Percentiles rank a stretch among this genome's conserved stretches.
These are phyloP conservation scores for Cyprinodon tularosa DNA, from an alignment of 2,113 vertebrate species.

Conservation along the genomic window DNA sequence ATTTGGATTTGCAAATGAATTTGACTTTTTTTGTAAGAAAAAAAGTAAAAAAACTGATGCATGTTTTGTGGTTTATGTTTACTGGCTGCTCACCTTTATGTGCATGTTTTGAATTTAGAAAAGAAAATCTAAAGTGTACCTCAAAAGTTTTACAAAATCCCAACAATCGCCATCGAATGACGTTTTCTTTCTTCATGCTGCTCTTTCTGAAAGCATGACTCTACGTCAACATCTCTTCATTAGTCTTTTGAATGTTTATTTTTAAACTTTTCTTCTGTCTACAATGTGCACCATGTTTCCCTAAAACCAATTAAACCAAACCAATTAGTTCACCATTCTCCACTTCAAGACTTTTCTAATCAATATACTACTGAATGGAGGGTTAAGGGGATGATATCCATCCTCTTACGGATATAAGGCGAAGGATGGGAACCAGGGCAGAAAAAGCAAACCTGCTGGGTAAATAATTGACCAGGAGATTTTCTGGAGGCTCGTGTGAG, in stretches of 20 bases:
- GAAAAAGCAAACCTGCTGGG: conserved; percentile 20
- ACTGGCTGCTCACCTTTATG: background rate
- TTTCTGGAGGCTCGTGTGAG: conserved; percentile 31
- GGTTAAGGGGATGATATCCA: conserved; percentile 42
- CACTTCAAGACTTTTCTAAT: conserved; percentile 31
- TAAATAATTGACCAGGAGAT: conserved; percentile 55
- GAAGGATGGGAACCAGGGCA: conserved; percentile 8
- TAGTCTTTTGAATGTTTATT: conserved; percentile 11
- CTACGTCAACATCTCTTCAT: conserved; percentile 20
- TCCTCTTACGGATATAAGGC: conserved; percentile 20
- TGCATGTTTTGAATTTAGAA: background rate
- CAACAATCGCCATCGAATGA: background rate
- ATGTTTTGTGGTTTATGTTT: too few species aligned
- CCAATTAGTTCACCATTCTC: conserved; percentile 32
- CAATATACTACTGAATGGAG: conserved; percentile 8
- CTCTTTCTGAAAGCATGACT: conserved; percentile 28
- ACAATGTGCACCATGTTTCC: background rate
- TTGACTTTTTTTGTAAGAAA: background rate
- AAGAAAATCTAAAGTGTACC: background rate
- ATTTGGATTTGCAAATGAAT: background rate
- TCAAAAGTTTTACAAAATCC: background rate
- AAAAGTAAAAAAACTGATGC: background rate
- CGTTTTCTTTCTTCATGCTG: background rate
- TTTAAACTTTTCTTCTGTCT: too few species aligned
- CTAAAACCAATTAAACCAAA: conserved; percentile 13